phyloP scores from a whole-genome alignment of 2,888 invertebrate genomes.

The Epinotia bilunana region DNA sequence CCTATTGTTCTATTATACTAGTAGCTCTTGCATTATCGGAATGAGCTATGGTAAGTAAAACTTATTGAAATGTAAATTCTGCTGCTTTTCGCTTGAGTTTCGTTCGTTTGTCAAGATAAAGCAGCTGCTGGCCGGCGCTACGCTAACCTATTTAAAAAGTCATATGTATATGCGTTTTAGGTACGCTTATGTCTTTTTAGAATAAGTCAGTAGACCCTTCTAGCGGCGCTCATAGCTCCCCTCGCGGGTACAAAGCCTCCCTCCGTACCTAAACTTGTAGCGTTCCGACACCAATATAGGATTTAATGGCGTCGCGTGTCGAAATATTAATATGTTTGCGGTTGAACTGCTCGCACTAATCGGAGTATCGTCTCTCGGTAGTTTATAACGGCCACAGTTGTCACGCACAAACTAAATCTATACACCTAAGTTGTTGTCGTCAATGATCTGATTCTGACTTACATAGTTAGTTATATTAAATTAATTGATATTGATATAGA shows the following conservation, averaged over 20 bases:
- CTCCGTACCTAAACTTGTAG: slow-evolving; percentile 62
- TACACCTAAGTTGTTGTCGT: neutral
- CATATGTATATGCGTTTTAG: slow-evolving; percentile 16
- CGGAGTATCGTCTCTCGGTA: slow-evolving; percentile 58
- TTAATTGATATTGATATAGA: too few species aligned
- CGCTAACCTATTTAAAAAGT: slow-evolving; percentile 50
- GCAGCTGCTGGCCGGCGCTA: slow-evolving; percentile 71
- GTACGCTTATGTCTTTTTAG: slow-evolving; percentile 21
- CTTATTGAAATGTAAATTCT: slow-evolving; percentile 69
- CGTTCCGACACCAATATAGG: slow-evolving; percentile 68
- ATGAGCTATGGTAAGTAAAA: slow-evolving; percentile 54
- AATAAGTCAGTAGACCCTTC: slow-evolving; percentile 55
- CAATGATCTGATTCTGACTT: neutral
- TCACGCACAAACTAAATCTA: neutral
- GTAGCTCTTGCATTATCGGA: slow-evolving; percentile 46
- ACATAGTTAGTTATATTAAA: too few species aligned
- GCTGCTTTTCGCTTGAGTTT: slow-evolving; percentile 53
- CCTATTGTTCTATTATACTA: slow-evolving; percentile 64
- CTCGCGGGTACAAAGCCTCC: slow-evolving; percentile 62
- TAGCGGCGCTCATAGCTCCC: slow-evolving; percentile 60
- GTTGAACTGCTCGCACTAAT: slow-evolving; percentile 65
- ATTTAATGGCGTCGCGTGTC: slow-evolving; percentile 78
- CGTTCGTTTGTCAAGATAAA: slow-evolving; percentile 68
- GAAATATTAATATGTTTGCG: slow-evolving; percentile 76
- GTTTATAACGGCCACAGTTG: neutral